Evolutionary conservation across 2,797 vertebrate genomes (phyloP).

Genomic region (Acanthiza pusilla): DNA sequence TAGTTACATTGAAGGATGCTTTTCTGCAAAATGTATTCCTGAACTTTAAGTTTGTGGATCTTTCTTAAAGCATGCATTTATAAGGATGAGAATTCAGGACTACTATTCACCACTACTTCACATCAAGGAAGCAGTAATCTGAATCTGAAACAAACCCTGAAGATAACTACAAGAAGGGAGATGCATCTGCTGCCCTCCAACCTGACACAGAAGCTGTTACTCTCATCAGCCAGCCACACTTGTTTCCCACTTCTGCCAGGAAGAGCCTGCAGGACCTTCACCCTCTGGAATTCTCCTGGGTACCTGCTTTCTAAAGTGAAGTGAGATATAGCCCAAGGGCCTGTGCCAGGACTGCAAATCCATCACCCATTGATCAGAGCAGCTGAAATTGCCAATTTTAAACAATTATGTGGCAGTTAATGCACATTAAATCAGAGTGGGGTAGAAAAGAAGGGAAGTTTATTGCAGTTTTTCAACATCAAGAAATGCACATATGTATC

Average conservation of each 20-base stretch:
- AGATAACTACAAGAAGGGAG: background rate
- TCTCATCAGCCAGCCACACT: background rate
- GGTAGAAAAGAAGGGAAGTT: background rate
- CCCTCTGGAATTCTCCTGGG: background rate
- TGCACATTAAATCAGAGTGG: background rate
- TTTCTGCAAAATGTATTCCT: background rate
- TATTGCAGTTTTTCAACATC: background rate
- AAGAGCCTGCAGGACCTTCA: background rate
- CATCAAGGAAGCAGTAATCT: background rate
- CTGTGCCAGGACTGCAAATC: background rate
- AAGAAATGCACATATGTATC: background rate
- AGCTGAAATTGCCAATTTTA: background rate
- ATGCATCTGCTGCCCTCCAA: background rate
- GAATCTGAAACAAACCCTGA: background rate
- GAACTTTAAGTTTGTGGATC: background rate
- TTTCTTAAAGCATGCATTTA: background rate
- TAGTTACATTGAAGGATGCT: background rate
- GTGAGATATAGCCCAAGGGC: background rate
- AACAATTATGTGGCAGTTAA: background rate
- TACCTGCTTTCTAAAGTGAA: background rate
- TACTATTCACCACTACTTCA: background rate
- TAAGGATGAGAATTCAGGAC: background rate
- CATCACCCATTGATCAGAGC: background rate
- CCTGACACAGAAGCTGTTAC: background rate
- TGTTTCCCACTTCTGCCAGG: background rate